Evolutionary conservation across 1,140 invertebrate genomes (phyloP).

Genomic region (Odontomachus brunneus): DNA sequence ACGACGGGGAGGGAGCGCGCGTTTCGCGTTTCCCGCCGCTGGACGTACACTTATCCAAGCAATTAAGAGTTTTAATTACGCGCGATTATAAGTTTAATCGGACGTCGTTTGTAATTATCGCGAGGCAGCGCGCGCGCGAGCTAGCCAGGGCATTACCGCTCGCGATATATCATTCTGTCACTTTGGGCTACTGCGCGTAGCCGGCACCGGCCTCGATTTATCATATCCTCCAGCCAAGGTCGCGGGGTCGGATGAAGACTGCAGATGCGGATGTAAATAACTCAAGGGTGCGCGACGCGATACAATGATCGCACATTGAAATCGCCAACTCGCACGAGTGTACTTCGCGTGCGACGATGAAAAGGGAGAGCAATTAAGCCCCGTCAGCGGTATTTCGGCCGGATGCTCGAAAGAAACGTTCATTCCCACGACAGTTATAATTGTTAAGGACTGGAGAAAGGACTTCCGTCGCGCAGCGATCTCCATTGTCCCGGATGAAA

Average conservation of each 20-base stretch:
- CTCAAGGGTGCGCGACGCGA: conserved; percentile 27
- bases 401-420: neutral
- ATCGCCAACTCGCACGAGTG: conserved; percentile 3
- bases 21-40: neutral
- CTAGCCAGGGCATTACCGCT: conserved; percentile 25
- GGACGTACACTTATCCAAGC: conserved; percentile 31
- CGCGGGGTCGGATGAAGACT: conserved; percentile 26
- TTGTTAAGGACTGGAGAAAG: conserved; percentile 13
- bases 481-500: conserved; percentile 29
- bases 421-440: conserved; percentile 10
- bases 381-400: neutral
- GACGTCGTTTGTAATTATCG: conserved; percentile 46
- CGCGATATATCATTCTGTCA: conserved; percentile 53
- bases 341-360: neutral
- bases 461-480: conserved; percentile 17
- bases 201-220: conserved; percentile 34
- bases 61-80: conserved; percentile 61
- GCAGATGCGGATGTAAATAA: conserved; percentile 45
- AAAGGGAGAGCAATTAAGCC: conserved; percentile 34
- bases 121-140: conserved; percentile 7
- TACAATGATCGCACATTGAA: conserved; percentile 32
- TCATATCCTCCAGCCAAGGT: conserved; percentile 48
- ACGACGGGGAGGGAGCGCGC: neutral
- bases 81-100: conserved; percentile 56
- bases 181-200: neutral